Percentiles rank a stretch among this genome's conserved stretches.
Conservation (phyloP, 2,113 vertebrate species). For the Amphiprion percula region DNA sequence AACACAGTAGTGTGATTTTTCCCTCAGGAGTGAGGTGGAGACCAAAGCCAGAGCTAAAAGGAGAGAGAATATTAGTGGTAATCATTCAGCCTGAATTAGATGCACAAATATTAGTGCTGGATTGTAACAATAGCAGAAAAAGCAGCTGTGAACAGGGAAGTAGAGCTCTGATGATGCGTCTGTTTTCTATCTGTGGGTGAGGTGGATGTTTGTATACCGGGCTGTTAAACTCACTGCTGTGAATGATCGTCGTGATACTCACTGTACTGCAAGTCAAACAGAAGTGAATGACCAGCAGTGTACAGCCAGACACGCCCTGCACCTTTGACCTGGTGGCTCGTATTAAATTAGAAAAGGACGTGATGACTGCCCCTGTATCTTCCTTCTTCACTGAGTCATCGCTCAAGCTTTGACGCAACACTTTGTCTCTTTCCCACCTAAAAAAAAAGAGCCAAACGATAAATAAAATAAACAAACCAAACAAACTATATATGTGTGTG, state of each 20-base stretch:
- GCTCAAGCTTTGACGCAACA: background rate
- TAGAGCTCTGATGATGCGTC: background rate
- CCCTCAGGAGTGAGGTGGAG: background rate
- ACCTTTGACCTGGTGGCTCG: conserved; percentile 54
- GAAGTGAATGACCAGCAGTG: background rate
- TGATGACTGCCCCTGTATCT: conserved; percentile 29
- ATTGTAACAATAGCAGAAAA: background rate
- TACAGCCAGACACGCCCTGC: conserved; percentile 44
- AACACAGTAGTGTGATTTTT: background rate
- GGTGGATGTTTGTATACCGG: conserved; percentile 3
- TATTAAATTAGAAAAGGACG: conserved; percentile 42
- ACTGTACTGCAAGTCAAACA: conserved; percentile 17
- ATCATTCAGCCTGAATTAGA: background rate
- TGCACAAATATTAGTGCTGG: background rate
- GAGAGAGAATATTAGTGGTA: background rate
- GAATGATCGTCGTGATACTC: background rate
- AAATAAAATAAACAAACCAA: too few relatives aligned
- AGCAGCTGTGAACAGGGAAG: background rate
- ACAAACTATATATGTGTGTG: too few relatives aligned
- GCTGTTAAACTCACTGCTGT: conserved; percentile 13
- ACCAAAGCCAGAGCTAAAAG: background rate
- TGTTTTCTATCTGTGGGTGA: background rate
- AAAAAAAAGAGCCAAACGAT: background rate
- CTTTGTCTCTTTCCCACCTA: background rate
- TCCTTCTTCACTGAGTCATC: conserved; percentile 38